Percentiles rank a stretch among this genome's conserved stretches.
Evolutionary conservation across 2,888 invertebrate species (phyloP).

Genomic region (Dorcus parallelipipedus): DNA sequence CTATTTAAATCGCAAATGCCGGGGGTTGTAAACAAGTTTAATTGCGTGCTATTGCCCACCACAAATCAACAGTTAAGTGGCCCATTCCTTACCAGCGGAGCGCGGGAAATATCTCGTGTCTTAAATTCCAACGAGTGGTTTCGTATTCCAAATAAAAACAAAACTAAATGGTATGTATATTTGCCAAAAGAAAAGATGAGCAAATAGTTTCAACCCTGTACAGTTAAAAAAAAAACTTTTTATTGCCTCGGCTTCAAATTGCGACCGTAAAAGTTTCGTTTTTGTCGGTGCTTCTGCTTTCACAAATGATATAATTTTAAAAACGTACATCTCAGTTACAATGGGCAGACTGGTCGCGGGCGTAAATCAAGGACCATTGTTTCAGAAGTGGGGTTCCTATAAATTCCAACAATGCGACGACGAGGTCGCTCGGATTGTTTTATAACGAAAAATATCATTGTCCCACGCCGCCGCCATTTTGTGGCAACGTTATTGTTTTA

Average conservation of each 20-base stretch:
- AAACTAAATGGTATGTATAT: too few species aligned
- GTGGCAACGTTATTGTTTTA: too few species aligned
- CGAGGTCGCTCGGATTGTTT: too few species aligned
- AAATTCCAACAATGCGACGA: slow-evolving; percentile 23
- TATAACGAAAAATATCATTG: too few species aligned
- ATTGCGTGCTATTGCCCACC: slow-evolving; percentile 33
- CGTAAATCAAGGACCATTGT: slow-evolving; percentile 41
- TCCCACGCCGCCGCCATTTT: too few species aligned
- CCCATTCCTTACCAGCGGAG: not conserved
- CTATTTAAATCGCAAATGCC: slow-evolving; percentile 35
- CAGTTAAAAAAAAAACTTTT: too few species aligned
- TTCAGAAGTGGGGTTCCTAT: slow-evolving; percentile 32
- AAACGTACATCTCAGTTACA: slow-evolving; percentile 9
- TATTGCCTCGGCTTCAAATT: too few species aligned
- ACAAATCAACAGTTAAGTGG: slow-evolving; percentile 35
- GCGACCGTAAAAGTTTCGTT: too few species aligned
- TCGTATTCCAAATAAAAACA: too few species aligned
- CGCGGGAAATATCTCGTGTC: not conserved
- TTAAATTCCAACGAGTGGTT: not conserved
- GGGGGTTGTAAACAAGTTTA: slow-evolving; percentile 38
- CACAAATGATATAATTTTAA: not conserved
- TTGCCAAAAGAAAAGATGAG: too few species aligned
- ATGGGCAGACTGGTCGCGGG: slow-evolving; percentile 23
- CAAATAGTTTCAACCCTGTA: too few species aligned
- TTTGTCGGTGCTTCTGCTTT: too few species aligned